These are phyloP conservation scores for Thecophora atra DNA, from an alignment of 2,888 invertebrate species.

Conservation along the genomic window DNA sequence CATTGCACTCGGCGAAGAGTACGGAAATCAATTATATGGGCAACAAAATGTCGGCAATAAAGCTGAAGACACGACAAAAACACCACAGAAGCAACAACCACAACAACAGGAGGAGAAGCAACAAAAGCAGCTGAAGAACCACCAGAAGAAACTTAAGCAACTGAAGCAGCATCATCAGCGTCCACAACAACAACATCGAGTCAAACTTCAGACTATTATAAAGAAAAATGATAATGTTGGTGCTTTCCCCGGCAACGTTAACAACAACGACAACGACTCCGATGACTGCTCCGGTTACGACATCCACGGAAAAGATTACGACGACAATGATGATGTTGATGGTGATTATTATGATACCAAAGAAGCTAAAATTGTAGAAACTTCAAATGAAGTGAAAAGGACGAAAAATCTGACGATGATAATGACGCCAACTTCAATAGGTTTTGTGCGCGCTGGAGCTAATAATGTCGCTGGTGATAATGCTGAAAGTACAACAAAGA, in stretches of 20 bases:
- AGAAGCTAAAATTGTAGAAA: neutral
- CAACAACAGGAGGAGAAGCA: conserved; percentile 36
- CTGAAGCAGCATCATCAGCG: conserved; percentile 41
- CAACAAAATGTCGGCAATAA: conserved; percentile 46
- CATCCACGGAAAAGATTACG: conserved; percentile 26
- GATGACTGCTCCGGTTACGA: conserved; percentile 41
- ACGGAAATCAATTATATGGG: conserved; percentile 53
- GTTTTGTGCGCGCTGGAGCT: conserved; percentile 24
- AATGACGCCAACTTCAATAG: conserved; percentile 4
- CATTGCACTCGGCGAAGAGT: conserved; percentile 51
- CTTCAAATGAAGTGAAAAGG: conserved; percentile 7
- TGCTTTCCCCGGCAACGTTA: conserved; percentile 45
- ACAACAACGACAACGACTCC: conserved; percentile 32
- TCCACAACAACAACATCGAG: conserved; percentile 29
- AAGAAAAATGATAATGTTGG: conserved; percentile 31
- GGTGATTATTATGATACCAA: neutral
- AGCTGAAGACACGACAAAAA: conserved; percentile 27
- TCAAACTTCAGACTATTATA: neutral
- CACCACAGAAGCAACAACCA: conserved; percentile 42
- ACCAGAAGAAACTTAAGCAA: conserved; percentile 16
- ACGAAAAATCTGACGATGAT: conserved; percentile 34
- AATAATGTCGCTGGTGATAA: conserved; percentile 29
- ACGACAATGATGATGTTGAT: conserved; percentile 33
- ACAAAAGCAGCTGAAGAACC: conserved; percentile 1
- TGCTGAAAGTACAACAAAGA: neutral